Evolutionary conservation across 2,797 vertebrate genomes (phyloP).

Genomic region (Columba guinea): DNA sequence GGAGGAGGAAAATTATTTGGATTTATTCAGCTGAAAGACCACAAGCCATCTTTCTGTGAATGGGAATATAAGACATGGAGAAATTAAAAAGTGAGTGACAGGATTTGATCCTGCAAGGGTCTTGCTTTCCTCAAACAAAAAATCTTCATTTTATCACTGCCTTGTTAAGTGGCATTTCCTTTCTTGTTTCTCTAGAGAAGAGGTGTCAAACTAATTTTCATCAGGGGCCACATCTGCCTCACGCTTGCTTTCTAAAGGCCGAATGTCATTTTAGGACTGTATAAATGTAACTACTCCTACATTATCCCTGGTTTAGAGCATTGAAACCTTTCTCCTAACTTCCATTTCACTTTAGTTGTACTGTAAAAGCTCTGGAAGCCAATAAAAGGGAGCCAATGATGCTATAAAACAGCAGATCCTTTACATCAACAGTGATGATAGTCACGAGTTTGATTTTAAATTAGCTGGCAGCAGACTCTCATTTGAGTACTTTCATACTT

Average conservation of each 20-base stretch:
- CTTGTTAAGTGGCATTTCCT: not conserved
- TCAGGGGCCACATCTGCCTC: too few species aligned
- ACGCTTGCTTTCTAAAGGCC: too few species aligned
- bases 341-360: not conserved
- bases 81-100: not conserved
- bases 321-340: not conserved
- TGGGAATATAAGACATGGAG: not conserved
- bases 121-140: not conserved
- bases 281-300: too few species aligned
- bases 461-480: not conserved
- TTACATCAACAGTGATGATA: not conserved
- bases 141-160: not conserved
- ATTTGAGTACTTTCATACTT: not conserved
- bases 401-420: not conserved
- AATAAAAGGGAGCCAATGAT: not conserved
- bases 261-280: too few species aligned
- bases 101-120: not conserved
- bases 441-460: not conserved
- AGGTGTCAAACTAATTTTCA: too few species aligned
- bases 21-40: not conserved
- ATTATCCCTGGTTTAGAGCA: not conserved
- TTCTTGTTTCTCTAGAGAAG: not conserved
- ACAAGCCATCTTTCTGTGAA: not conserved
- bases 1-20: not conserved
- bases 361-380: not conserved